phyloP scores from a whole-genome alignment of 2,797 vertebrate species.

The Coregonus ussuriensis region DNA sequence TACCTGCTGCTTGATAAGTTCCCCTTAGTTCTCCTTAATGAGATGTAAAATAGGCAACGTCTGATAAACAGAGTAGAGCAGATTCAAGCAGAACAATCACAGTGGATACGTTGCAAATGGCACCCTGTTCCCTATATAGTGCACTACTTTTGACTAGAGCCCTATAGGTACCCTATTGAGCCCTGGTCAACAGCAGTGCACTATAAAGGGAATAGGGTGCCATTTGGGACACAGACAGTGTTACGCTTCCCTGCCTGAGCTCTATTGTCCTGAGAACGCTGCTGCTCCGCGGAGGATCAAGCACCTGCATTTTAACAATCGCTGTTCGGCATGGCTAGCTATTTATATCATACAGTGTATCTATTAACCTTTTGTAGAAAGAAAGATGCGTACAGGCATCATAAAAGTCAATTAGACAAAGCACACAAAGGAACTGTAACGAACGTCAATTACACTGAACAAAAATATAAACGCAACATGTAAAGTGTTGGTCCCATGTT shows the following conservation, averaged over 20 bases:
- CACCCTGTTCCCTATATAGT: too few species aligned
- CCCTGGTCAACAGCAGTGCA: background rate
- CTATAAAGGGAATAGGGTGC: background rate
- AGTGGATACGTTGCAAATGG: too few species aligned
- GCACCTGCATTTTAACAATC: constrained; percentile 2
- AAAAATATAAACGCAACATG: too few species aligned
- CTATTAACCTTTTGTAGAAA: background rate
- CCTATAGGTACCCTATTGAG: background rate
- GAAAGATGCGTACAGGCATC: background rate
- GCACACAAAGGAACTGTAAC: background rate
- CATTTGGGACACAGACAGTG: background rate
- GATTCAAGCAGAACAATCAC: too few species aligned
- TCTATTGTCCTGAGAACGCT: too few species aligned
- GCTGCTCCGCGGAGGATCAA: background rate
- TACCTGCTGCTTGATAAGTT: constrained; percentile 2
- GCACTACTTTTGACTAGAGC: too few species aligned
- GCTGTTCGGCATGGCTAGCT: background rate
- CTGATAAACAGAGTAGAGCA: background rate
- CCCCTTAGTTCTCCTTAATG: background rate
- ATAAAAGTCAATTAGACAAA: background rate
- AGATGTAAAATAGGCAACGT: constrained; percentile 4
- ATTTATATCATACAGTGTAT: background rate
- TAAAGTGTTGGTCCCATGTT: too few species aligned
- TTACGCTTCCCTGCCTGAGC: background rate
- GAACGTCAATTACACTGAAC: background rate